These are phyloP conservation scores for Drepana falcataria DNA, from an alignment of 2,888 invertebrate genomes.

Conservation along the genomic window DNA sequence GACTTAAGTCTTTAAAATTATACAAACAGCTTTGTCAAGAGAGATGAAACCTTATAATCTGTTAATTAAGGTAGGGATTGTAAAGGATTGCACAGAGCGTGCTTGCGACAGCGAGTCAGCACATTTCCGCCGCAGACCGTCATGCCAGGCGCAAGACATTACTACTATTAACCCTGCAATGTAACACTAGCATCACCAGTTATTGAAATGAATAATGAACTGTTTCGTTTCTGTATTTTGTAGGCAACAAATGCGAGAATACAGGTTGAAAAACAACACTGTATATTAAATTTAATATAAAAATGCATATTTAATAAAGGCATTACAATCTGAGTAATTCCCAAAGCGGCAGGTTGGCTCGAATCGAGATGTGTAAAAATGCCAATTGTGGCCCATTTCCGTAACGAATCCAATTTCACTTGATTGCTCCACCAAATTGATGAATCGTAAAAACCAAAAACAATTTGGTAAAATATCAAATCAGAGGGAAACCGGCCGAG, in stretches of 20 bases:
- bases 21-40: constrained; percentile 3
- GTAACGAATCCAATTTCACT: constrained; percentile 47
- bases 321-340: neutral
- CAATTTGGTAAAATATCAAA: constrained; percentile 41
- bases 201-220: no score
- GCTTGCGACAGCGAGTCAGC: constrained; percentile 21
- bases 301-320: no score
- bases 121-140: constrained; percentile 36
- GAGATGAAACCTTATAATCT: constrained; percentile 22
- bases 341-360: constrained; percentile 26
- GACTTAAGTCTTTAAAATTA: constrained; percentile 31
- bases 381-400: constrained; percentile 44
- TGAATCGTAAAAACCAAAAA: constrained; percentile 45
- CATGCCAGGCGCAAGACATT: constrained; percentile 33
- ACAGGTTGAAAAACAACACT: no score
- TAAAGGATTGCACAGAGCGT: constrained; percentile 24
- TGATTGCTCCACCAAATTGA: constrained; percentile 43
- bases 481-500: constrained; percentile 27
- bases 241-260: no score
- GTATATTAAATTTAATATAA: no score
- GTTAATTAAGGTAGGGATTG: constrained; percentile 15
- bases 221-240: no score
- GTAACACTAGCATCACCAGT: constrained; percentile 17
- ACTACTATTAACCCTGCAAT: constrained; percentile 27
- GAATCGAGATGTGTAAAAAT: constrained; percentile 43